phyloP scores from a whole-genome alignment of 2,888 invertebrate genomes.

The Tryphoninae sp. region DNA sequence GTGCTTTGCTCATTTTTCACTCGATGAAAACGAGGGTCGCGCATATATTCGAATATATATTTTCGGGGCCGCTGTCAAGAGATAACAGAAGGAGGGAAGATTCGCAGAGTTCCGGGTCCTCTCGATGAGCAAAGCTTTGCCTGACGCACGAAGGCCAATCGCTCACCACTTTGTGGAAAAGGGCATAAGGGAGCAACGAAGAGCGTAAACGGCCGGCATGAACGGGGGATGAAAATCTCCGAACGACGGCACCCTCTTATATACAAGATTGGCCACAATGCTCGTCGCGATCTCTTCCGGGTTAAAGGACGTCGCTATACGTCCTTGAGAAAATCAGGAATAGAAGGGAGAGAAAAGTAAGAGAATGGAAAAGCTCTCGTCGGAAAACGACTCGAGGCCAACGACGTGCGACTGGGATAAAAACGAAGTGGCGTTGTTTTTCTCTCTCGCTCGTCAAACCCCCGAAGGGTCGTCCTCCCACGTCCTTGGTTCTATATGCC shows the following conservation, averaged over 20 bases:
- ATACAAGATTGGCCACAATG: constrained; percentile 22
- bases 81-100: not conserved
- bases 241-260: constrained; percentile 27
- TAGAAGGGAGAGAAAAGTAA: constrained; percentile 2
- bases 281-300: constrained; percentile 51
- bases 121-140: not conserved
- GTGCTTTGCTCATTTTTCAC: constrained; percentile 16
- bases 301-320: constrained; percentile 36
- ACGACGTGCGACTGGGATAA: not conserved
- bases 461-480: constrained; percentile 63
- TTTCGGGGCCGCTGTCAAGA: not conserved
- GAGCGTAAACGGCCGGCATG: not conserved
- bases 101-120: not conserved
- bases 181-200: not conserved
- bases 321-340: not conserved
- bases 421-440: constrained; percentile 13
- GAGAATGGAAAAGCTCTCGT: constrained; percentile 3
- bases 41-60: not conserved
- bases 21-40: not conserved
- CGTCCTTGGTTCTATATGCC: constrained; percentile 52
- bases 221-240: constrained; percentile 28
- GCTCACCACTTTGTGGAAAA: not conserved
- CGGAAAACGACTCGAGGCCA: constrained; percentile 14
- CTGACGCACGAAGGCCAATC: not conserved
- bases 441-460: constrained; percentile 38